Conservation (phyloP, 2,888 invertebrate species). For the Choreutis nemorana region DNA sequence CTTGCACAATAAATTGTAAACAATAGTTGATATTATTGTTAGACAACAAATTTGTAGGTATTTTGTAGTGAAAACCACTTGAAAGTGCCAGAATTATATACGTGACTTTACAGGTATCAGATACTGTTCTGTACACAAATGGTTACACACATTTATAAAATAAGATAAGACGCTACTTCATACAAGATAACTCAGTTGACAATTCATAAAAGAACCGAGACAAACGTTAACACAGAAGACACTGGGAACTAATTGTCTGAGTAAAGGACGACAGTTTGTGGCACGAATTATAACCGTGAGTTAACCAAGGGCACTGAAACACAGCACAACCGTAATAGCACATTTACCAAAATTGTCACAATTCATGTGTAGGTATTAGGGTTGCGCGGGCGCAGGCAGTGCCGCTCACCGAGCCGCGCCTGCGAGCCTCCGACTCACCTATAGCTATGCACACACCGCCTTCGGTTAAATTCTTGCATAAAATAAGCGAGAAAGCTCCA, state of each 20-base stretch:
- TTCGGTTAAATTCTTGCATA: slow-evolving; percentile 62
- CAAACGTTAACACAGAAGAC: slow-evolving; percentile 38
- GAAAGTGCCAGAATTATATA: no score
- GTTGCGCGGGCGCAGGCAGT: slow-evolving; percentile 53
- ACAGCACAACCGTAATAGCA: slow-evolving; percentile 34
- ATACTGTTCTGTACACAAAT: no score
- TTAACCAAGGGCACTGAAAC: slow-evolving; percentile 36
- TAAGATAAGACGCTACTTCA: no score
- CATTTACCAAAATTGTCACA: slow-evolving; percentile 45
- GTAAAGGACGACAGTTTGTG: slow-evolving; percentile 16
- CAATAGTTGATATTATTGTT: no score
- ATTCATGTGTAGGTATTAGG: slow-evolving; percentile 15
- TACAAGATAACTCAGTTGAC: neutral
- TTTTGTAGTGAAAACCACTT: no score
- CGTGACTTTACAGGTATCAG: no score
- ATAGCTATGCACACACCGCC: slow-evolving; percentile 56
- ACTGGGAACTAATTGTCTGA: slow-evolving; percentile 28
- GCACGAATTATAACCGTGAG: slow-evolving; percentile 27
- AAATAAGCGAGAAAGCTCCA: slow-evolving; percentile 58
- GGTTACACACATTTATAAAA: no score
- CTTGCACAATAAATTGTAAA: no score
- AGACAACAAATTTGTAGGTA: no score
- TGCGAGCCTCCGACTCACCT: slow-evolving; percentile 45
- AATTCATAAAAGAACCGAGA: neutral
- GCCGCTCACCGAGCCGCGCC: slow-evolving; percentile 41